Percentiles rank a stretch among this genome's conserved stretches.
phyloP scores from a whole-genome alignment of 30 jellyfish, hydroid and myxozoan species.

The Chironex yamaguchii region DNA sequence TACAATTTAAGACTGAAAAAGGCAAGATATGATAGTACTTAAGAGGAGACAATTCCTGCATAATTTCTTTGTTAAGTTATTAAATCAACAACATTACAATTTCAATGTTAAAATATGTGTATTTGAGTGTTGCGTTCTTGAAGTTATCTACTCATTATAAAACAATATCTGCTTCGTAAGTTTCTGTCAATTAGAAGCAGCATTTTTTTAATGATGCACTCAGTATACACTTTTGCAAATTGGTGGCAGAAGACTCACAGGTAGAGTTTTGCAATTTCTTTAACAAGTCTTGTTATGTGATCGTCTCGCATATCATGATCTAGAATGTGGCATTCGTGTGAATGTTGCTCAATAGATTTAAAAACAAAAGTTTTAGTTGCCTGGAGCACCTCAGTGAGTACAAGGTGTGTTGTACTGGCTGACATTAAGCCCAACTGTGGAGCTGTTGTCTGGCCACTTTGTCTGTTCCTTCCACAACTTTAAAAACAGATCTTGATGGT shows the following conservation, averaged over 20 bases:
- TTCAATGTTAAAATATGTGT: no score
- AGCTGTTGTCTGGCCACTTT: neutral
- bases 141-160: constrained; percentile 12
- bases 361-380: neutral
- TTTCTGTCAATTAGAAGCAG: constrained; percentile 4
- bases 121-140: no score
- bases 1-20: no score
- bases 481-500: constrained; percentile 17
- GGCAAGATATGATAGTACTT: no score
- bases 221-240: constrained; percentile 23
- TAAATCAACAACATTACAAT: no score
- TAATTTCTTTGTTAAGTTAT: no score
- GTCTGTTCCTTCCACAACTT: constrained; percentile 12
- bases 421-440: neutral
- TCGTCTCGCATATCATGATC: constrained; percentile 20
- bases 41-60: no score
- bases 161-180: constrained; percentile 31
- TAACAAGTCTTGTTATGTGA: constrained; percentile 5
- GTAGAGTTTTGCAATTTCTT: neutral
- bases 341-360: neutral
- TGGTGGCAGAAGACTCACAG: constrained; percentile 17
- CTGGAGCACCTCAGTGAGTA: neutral
- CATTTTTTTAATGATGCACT: constrained; percentile 6
- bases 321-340: constrained; percentile 18
- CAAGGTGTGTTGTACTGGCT: no score